Base-by-base conservation (phyloP, 2,888 invertebrate genomes). In the Acheta domesticus region DNA sequence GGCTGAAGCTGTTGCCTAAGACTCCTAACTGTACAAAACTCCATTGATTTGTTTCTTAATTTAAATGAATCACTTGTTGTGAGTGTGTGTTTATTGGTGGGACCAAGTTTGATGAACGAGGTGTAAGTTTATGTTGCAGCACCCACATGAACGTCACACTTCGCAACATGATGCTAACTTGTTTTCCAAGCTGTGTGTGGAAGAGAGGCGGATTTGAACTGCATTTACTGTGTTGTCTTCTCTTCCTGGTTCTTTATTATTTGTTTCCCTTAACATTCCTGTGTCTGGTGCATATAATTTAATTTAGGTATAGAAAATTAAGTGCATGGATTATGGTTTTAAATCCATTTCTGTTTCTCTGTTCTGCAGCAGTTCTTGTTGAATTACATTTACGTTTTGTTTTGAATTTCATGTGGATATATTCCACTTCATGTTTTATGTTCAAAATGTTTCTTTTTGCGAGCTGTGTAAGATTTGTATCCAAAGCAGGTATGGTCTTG, bases 1-100 rank as follows among this genome's bases (percentile, higher is more conserved):
- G 48, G 89, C 90, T 80, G 84, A 85, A 79, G 90, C 90, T 50
- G 80, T 79, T 50, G 81, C 81, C 77, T 81, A 81, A 80, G 74
- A 49, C 48, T 12, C 62, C 62, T 20, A 49, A 20, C 14, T 12
- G 62, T 50, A 76, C 73, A 75, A 77, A 78, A 76, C 73, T 74
- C 73, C 48, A 62, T 62, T 62, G 48, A 73, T 77, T 80, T 48
- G 23, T 36, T 78, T 74, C 73, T 77, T 77, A 77, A 78, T 78
- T 78, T 78, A 78, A 74, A 78, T 78, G 74, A 36, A 78, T 74
- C 76, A 62, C 62, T 62, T 76, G 49, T 77, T 79, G 78, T 80
- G 79, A 80, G 80, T 78, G 81, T 81, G 81, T 80, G 80, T 80
- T 79, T 81, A 79, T 78, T 79, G 74, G 78, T 81, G 78, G 78